phyloP scores from a whole-genome alignment of 2,113 vertebrate species.

The Galbula dea region DNA sequence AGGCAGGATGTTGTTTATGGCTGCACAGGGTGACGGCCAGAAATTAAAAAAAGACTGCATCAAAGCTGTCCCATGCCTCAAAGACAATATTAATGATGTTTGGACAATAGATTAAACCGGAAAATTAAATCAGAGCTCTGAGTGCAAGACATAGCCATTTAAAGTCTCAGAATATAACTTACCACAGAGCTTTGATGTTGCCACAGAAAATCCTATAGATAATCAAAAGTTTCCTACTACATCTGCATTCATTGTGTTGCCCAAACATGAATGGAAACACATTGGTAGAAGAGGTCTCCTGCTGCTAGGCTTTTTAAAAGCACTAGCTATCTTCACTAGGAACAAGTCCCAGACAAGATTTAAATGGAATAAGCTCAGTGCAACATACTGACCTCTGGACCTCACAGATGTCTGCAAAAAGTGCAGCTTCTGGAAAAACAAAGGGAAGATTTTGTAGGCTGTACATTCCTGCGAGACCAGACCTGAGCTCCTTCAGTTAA shows the following conservation, averaged over 20 bases:
- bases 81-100: constrained; percentile 32
- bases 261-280: constrained; percentile 34
- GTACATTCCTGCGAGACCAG: neutral
- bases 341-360: neutral
- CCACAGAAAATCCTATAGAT: constrained; percentile 31
- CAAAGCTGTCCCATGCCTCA: constrained; percentile 45
- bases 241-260: constrained; percentile 48
- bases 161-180: constrained; percentile 3
- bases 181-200: constrained; percentile 53
- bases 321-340: neutral
- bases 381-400: neutral
- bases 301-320: neutral
- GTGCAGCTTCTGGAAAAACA: neutral
- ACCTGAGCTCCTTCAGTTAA: neutral
- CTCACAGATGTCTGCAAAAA: neutral
- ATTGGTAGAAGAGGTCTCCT: constrained; percentile 5
- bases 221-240: constrained; percentile 56
- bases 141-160: neutral
- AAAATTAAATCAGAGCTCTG: constrained; percentile 45
- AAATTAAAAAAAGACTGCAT: constrained; percentile 37
- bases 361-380: neutral
- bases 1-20: constrained; percentile 48
- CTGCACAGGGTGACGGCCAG: neutral
- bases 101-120: constrained; percentile 41
- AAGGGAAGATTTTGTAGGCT: neutral